Evolutionary conservation across 1,140 invertebrate species (phyloP), one percentile per base, ranked within the genome.

Genomic region (Leptinotarsa undecemlineata): DNA sequence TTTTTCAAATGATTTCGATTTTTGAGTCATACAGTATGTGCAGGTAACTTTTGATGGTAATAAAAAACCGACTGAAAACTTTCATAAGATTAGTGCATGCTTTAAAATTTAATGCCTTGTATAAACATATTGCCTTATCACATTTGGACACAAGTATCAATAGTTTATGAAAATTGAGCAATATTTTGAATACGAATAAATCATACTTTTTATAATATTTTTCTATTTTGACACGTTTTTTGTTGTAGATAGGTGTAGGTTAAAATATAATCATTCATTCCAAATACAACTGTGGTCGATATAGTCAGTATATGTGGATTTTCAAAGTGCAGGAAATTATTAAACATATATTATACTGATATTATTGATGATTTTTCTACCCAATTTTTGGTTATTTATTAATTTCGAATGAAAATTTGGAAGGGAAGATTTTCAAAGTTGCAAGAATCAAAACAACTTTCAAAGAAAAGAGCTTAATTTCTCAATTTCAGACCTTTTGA

Each of bases 111-210:
- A 48, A 70, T 42, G 68, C 68, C 68, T 70, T 70, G 19, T 51
- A 26, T 21, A 70, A 21, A 42, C 4, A 51, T 57, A 57, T 42
- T 70, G 68, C 68, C 68, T 70, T 60, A 70, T 21, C 47, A 51
- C n/a, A 47, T 21, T 66, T 70, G 48, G 68, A 47, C 47, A 70
- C 47, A 26, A 70, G 51, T 70, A 70, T 23, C 68, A 68, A 42
- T 68, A 48, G 33, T n/a, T 47, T 19, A 47, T 19, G 17, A 26
- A 42, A 42, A 47, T 68, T 33, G 15, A 47, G 66, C 66, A 68
- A 68, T 68, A 57, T 57, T 57, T 57, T 57, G 15, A 68, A 33
- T 42, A 68, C 42, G 19, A 68, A 42, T 23, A 23, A 42, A 66
- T 17, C 63, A 33, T n/a, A 19, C 23, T 68, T 68, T 68, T 68